A percentile compares a stretch with the other conserved stretches of the same genome.
phyloP scores from a whole-genome alignment of 2,888 invertebrate genomes.

The Standfussiana lucernea region DNA sequence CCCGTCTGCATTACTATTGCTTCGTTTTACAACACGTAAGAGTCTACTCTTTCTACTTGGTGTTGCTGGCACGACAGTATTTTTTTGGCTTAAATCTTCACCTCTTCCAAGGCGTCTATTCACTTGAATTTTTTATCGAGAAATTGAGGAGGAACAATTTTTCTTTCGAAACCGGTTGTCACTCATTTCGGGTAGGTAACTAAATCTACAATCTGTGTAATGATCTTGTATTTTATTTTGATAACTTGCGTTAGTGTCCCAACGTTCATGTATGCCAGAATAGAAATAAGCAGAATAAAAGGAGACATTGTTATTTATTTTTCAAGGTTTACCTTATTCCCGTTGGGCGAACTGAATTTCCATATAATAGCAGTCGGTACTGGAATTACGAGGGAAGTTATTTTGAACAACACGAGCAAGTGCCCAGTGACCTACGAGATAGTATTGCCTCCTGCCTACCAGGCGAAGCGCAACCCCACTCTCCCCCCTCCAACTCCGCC shows the following conservation, averaged over 20 bases:
- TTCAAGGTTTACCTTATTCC: conserved; percentile 90
- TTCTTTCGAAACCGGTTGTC: neutral
- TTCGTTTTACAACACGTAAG: conserved; percentile 88
- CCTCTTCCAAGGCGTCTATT: neutral
- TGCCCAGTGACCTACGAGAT: conserved; percentile 90
- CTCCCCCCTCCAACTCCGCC: conserved; percentile 50
- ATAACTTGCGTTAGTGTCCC: neutral
- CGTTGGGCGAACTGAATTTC: conserved; percentile 91
- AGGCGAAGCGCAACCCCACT: conserved; percentile 65
- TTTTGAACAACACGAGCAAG: conserved; percentile 91
- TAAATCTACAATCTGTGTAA: neutral
- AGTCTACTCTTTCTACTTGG: neutral
- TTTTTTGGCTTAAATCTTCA: neutral
- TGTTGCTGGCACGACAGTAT: neutral
- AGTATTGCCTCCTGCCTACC: conserved; percentile 79
- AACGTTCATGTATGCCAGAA: neutral
- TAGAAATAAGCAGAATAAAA: neutral
- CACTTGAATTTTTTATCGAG: too few relatives aligned
- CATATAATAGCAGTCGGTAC: conserved; percentile 90
- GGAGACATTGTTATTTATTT: neutral
- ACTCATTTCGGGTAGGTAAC: neutral
- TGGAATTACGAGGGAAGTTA: conserved; percentile 88
- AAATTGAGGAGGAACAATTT: too few relatives aligned
- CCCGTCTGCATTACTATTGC: conserved; percentile 86
- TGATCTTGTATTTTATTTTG: neutral